Percentiles rank a stretch among this genome's conserved stretches.
These are phyloP conservation scores for Diaphora mendica DNA, from an alignment of 2,888 invertebrate species.

Conservation along the genomic window DNA sequence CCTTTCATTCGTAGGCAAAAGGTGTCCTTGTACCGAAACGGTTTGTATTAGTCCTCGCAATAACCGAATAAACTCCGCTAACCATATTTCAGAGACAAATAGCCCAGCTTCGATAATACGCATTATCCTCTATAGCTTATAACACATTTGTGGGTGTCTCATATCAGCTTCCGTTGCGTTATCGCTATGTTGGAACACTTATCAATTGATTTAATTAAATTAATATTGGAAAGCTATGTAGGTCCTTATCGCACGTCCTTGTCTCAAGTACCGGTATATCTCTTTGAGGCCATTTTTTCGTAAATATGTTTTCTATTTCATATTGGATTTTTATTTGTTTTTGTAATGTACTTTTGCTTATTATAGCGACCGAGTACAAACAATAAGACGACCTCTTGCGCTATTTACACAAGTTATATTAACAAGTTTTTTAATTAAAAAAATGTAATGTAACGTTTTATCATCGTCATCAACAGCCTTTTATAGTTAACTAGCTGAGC, in stretches of 20 bases:
- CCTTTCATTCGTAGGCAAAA: background rate
- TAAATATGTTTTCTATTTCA: background rate
- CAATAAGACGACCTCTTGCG: background rate
- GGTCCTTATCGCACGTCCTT: slow-evolving; percentile 48
- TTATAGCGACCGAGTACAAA: background rate
- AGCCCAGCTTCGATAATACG: background rate
- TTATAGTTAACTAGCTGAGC: too few species aligned
- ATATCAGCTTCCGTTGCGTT: slow-evolving; percentile 46
- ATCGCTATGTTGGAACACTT: slow-evolving; percentile 56
- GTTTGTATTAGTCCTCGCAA: background rate
- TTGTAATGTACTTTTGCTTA: background rate
- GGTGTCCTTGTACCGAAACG: background rate
- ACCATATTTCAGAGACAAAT: background rate
- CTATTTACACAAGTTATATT: too few species aligned
- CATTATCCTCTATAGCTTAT: background rate
- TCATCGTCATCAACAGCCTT: too few species aligned
- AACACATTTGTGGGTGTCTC: slow-evolving; percentile 41
- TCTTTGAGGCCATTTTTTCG: slow-evolving; percentile 22
- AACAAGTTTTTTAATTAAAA: too few species aligned
- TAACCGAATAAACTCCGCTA: background rate
- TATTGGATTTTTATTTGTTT: slow-evolving; percentile 11
- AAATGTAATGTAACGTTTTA: too few species aligned
- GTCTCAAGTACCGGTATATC: slow-evolving; percentile 37
- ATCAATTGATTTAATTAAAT: slow-evolving; percentile 71
- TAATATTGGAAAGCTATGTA: slow-evolving; percentile 59